Conservation (phyloP, 2,797 vertebrate genomes). For the Strix occidentalis region DNA sequence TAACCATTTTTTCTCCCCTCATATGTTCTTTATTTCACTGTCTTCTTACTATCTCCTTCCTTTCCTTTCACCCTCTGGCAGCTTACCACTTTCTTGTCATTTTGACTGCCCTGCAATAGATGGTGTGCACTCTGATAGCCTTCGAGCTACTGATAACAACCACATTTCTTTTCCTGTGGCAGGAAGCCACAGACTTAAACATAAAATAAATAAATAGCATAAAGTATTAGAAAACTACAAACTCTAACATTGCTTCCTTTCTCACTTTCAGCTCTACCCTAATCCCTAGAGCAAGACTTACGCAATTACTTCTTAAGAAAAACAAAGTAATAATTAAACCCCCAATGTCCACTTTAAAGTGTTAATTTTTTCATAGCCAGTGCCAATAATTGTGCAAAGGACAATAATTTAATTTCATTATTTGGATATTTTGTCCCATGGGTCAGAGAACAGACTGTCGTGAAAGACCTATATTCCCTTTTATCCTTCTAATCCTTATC, state of each 20-base stretch:
- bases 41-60: background rate
- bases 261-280: background rate
- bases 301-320: slow-evolving; percentile 2
- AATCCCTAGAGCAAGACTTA: background rate
- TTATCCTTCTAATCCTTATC: background rate
- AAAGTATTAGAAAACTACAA: background rate
- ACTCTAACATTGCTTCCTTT: background rate
- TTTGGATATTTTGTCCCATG: background rate
- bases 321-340: background rate
- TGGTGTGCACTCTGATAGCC: background rate
- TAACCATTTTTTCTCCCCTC: background rate
- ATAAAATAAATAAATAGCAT: slow-evolving; percentile 33
- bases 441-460: background rate
- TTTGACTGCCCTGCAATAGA: background rate
- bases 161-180: background rate
- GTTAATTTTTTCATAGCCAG: background rate
- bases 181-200: slow-evolving; percentile 8
- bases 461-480: background rate
- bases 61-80: background rate
- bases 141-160: background rate
- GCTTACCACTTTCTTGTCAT: background rate
- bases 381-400: background rate
- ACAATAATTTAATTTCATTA: background rate
- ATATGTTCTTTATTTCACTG: background rate
- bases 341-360: background rate